phyloP scores from a whole-genome alignment of 2,113 vertebrate genomes.

The Forbesichthys agassizii region DNA sequence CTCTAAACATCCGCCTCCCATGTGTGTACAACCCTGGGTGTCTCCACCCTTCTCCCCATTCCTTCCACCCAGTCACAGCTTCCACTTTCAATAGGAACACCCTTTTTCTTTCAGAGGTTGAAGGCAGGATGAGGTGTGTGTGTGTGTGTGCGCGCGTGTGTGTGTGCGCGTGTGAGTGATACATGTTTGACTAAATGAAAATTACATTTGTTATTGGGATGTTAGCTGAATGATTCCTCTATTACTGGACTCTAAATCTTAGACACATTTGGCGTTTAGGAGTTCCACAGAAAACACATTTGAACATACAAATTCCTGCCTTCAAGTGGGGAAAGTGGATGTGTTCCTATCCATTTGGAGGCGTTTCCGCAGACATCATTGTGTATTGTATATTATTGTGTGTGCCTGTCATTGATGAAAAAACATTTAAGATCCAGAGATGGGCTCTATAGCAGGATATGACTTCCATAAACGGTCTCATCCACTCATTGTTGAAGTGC shows the following conservation, averaged over 20 bases:
- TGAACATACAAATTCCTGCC: constrained; percentile 1
- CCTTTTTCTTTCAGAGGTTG: constrained; percentile 32
- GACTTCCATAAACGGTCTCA: constrained; percentile 27
- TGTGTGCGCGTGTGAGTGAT: not conserved
- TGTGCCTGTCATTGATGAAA: not conserved
- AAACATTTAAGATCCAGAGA: not conserved
- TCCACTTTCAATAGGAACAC: not conserved
- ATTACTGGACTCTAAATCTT: not conserved
- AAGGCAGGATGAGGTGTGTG: constrained; percentile 15
- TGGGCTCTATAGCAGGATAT: constrained; percentile 20
- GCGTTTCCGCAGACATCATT: not conserved
- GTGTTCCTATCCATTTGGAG: not conserved
- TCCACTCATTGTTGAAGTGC: constrained; percentile 25
- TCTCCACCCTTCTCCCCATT: not conserved
- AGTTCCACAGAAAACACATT: constrained; percentile 3
- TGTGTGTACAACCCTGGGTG: constrained; percentile 5
- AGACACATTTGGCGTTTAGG: not conserved
- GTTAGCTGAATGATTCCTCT: not conserved
- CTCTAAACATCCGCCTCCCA: constrained; percentile 30
- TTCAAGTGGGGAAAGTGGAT: constrained; percentile 6
- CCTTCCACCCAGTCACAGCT: not conserved
- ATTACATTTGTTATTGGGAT: not conserved
- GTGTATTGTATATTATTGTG: not conserved
- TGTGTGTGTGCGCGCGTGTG: not conserved
- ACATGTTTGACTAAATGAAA: not conserved